Base-by-base conservation (phyloP, 2,797 vertebrate species). In the Erithacus rubecula region DNA sequence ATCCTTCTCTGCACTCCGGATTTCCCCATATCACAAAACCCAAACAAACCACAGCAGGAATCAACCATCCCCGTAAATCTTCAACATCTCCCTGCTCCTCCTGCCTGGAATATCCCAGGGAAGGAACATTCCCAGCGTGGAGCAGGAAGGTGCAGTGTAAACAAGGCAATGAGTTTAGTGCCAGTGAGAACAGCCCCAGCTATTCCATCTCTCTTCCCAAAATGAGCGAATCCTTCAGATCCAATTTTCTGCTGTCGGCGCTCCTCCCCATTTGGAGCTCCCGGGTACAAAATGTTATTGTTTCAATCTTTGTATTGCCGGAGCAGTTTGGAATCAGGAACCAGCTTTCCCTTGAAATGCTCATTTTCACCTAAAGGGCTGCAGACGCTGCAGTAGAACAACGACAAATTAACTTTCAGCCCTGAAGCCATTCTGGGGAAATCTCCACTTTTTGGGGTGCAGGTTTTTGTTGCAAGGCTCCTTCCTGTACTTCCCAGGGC, bases 181-280 rank as follows among this genome's bases (percentile, higher is more conserved):
- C 95, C 96, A 65, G 89, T 80, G 95, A 96, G 96, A 96, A 93
- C 94, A 94, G 60, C 63, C 77, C 6, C 5, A 8, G 18, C 95
- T 83, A 79, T 89, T 90, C 87, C 95, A 97, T 93, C 93, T 87
- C 95, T 96, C 95, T 95, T 94, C 52, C 77, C 85, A 90, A 94
- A 96, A 96, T 91, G 94, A 97, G 96, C 91, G 34, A 96, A 96
- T 93, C 95, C 95, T 96, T 96, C 95, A 92, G 87, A 94, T 94
- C 91, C 90, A 94, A 97, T 97, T 96, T 95, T 89, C 94, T 84
- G 95, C 94, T 68, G 59, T 96, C 60, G 79, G 19, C 60, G 5
- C 71, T 47, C 63, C 85, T 64, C 63, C 63, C 13, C 46, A 21
- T 55, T 52, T 36, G 58, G 24, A 80, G 91, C 91, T 94, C 43